phyloP scores from a whole-genome alignment of 2,113 vertebrate genomes.

The Cercocebus atys region DNA sequence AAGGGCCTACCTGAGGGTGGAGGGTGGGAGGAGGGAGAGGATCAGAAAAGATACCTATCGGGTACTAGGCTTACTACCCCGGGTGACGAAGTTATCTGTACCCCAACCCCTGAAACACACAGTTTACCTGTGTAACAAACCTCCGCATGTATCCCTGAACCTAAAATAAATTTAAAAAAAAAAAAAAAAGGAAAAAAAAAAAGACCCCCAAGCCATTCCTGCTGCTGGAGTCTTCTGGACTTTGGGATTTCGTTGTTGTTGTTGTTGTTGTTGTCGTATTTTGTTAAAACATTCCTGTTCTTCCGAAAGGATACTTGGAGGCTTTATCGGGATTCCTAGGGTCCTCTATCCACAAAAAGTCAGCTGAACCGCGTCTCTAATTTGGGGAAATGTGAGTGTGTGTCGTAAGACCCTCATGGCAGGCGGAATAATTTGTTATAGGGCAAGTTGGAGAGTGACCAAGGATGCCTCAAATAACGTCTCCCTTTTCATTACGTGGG shows the following conservation, averaged over 20 bases:
- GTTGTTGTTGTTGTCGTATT: not conserved
- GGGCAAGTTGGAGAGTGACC: no score
- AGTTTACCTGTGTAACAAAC: no score
- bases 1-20: no score
- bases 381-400: not conserved
- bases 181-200: no score
- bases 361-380: fast-evolving
- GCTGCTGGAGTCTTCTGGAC: not conserved
- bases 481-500: no score
- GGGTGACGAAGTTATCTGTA: no score
- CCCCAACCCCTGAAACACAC: no score
- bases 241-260: not conserved
- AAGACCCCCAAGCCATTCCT: not conserved
- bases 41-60: no score
- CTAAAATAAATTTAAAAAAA: no score
- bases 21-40: no score
- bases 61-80: no score
- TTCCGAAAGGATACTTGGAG: not conserved
- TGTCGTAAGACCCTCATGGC: fast-evolving
- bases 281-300: not conserved
- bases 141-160: no score
- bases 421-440: not conserved
- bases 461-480: not conserved
- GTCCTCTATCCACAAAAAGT: not conserved
- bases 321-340: fast-evolving